These are phyloP conservation scores for Microtus richardsoni DNA, from an alignment of 2,113 vertebrate species.

Conservation along the genomic window DNA sequence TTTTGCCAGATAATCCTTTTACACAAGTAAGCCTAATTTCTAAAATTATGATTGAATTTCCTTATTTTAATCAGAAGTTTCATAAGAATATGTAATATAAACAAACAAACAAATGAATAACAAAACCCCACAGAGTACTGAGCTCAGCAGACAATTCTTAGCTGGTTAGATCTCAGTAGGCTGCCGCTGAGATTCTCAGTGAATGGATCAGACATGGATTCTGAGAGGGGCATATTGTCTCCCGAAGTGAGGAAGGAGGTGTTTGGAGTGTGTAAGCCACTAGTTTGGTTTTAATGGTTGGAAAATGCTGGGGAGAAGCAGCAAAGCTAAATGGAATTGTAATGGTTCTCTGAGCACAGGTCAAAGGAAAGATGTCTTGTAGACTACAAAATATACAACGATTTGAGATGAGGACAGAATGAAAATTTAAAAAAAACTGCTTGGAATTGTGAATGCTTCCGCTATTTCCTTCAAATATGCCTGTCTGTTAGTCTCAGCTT, in stretches of 20 bases:
- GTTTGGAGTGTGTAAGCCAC: background rate
- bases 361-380: background rate
- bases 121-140: background rate
- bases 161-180: background rate
- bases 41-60: background rate
- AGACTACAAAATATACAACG: background rate
- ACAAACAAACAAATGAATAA: background rate
- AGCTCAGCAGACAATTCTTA: background rate
- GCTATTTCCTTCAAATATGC: background rate
- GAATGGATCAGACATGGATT: background rate
- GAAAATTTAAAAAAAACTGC: background rate
- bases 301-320: background rate
- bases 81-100: background rate
- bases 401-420: background rate
- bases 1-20: background rate
- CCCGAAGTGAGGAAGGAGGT: accelerated
- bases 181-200: background rate
- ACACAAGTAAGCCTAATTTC: background rate
- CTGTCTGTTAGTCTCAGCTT: background rate
- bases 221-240: background rate
- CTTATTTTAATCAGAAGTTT: constrained; percentile 12
- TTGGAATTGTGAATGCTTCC: background rate
- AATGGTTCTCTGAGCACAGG: background rate
- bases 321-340: background rate
- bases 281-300: background rate